Evolutionary conservation across 2,888 invertebrate species (phyloP).

Genomic region (Sinohyriopsis cumingii): DNA sequence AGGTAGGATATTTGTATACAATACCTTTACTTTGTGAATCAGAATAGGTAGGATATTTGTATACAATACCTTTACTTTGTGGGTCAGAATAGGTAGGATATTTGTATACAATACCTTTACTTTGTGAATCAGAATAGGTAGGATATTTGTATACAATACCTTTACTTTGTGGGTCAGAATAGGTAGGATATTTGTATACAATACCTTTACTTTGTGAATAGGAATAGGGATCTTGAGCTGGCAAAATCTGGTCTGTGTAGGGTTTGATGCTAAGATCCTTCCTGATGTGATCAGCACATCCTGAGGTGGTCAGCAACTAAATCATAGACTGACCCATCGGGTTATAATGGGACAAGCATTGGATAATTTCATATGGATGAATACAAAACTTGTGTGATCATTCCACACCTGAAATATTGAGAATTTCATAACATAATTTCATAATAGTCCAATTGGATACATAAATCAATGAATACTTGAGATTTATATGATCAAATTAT

Average conservation of each 20-base stretch:
- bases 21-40: no score
- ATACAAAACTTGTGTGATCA: slow-evolving; percentile 42
- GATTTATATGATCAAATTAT: no score
- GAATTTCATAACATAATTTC: slow-evolving; percentile 13
- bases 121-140: no score
- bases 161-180: no score
- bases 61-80: no score
- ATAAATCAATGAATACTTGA: no score
- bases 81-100: no score
- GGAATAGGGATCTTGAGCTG: slow-evolving; percentile 69
- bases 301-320: slow-evolving; percentile 84
- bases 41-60: no score
- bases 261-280: slow-evolving; percentile 80
- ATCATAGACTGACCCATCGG: slow-evolving; percentile 84
- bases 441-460: slow-evolving; percentile 3
- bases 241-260: slow-evolving; percentile 63
- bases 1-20: no score
- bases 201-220: slow-evolving; percentile 75
- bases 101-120: no score
- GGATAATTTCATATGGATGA: slow-evolving; percentile 46
- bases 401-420: slow-evolving; percentile 43
- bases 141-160: no score
- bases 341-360: slow-evolving; percentile 80
- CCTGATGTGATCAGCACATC: slow-evolving; percentile 81
- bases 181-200: slow-evolving; percentile 11